phyloP scores from a whole-genome alignment of 2,888 invertebrate species.

The Drosophila quinaria region DNA sequence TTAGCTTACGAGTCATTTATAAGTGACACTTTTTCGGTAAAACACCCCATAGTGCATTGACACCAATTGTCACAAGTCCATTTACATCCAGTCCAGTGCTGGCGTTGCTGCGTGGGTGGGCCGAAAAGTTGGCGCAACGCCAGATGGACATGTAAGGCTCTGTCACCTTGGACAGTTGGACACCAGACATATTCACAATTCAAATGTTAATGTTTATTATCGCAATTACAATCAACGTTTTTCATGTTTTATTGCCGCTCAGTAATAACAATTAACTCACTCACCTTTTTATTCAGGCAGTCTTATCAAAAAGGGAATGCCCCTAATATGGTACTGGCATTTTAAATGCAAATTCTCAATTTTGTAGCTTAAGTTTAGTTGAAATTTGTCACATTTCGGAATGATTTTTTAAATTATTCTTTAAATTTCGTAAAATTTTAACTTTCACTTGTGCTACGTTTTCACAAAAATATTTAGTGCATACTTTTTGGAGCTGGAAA shows the following conservation, averaged over 20 bases:
- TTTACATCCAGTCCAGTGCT: slow-evolving; percentile 9
- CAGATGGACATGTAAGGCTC: slow-evolving; percentile 16
- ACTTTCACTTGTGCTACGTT: background rate
- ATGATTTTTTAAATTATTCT: background rate
- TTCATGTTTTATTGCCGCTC: slow-evolving; percentile 15
- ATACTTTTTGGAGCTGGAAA: slow-evolving; percentile 9
- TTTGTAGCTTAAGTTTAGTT: background rate
- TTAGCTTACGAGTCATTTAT: too few relatives aligned
- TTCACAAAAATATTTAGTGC: background rate
- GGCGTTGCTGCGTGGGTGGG: slow-evolving; percentile 46
- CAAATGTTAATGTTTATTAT: slow-evolving; percentile 12
- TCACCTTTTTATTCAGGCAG: background rate
- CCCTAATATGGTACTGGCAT: slow-evolving; percentile 3
- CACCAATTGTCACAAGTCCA: slow-evolving; percentile 29
- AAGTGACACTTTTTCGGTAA: too few relatives aligned
- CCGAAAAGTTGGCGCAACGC: slow-evolving; percentile 15
- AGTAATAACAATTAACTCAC: slow-evolving; percentile 15
- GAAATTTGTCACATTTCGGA: background rate
- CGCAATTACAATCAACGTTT: slow-evolving; percentile 2
- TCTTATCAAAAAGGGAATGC: background rate
- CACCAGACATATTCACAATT: background rate
- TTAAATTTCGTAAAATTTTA: background rate
- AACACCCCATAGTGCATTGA: too few relatives aligned
- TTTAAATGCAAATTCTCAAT: slow-evolving; percentile 2
- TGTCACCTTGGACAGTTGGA: slow-evolving; percentile 22